Conservation (phyloP, 2,113 vertebrate species). For the Engraulis encrasicolus region DNA sequence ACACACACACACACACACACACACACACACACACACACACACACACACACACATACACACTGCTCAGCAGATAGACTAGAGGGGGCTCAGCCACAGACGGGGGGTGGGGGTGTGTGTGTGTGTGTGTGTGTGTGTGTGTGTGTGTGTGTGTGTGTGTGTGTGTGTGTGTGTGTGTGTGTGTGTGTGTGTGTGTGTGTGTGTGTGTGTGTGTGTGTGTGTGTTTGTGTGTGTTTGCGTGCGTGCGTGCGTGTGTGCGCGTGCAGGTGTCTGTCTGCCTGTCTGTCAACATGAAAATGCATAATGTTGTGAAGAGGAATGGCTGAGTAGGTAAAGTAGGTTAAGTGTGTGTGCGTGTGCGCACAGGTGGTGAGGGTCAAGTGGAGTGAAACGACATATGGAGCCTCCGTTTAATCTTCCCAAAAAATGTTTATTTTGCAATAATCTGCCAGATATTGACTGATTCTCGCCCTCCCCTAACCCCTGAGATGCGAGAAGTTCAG, state of each 20-base stretch:
- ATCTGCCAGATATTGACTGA: not conserved
- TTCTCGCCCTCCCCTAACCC: not conserved
- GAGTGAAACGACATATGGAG: not conserved
- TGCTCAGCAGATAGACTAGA: slow-evolving; percentile 14
- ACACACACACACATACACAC: not conserved
- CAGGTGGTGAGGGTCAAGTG: not conserved
- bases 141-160: slow-evolving; percentile 7
- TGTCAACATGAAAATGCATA: not conserved
- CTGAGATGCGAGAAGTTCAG: not conserved
- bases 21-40: not conserved
- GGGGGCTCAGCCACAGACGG: not conserved
- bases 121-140: not conserved
- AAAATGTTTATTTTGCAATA: not conserved
- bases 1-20: not conserved
- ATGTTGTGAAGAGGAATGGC: not conserved
- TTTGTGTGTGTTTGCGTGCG: not conserved
- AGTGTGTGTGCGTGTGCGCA: not conserved
- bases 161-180: not conserved
- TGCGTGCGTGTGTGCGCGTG: not conserved
- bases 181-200: not conserved
- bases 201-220: no score
- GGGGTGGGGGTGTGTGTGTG: not conserved
- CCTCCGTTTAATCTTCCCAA: not conserved
- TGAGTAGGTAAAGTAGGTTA: not conserved
- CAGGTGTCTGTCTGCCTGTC: not conserved